phyloP scores from a whole-genome alignment of 2,888 invertebrate species.

The Xanthia icteritia region DNA sequence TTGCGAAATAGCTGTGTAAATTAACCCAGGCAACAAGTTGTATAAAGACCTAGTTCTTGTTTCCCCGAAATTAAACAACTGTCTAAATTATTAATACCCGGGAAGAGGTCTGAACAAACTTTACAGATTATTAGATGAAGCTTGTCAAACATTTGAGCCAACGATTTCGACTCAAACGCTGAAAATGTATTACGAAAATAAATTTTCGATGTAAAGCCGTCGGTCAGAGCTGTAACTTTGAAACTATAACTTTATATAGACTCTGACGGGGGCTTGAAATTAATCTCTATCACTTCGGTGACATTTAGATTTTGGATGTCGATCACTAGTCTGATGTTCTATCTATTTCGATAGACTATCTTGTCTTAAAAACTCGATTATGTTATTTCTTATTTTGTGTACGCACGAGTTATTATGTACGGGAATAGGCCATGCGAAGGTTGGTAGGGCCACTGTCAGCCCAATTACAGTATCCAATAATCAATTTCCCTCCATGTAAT shows the following conservation, averaged over 20 bases:
- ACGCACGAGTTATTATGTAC: too few relatives aligned
- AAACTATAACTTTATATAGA: not conserved
- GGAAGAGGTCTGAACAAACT: slow-evolving; percentile 6
- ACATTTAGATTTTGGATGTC: not conserved
- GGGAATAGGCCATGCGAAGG: too few relatives aligned
- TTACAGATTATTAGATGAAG: slow-evolving; percentile 26
- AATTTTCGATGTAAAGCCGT: slow-evolving; percentile 9
- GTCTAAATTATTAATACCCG: slow-evolving; percentile 34
- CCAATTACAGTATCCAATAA: not conserved
- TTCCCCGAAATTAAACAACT: not conserved
- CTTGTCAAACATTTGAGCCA: slow-evolving; percentile 19
- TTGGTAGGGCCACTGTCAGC: too few relatives aligned
- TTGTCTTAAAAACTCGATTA: not conserved
- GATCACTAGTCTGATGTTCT: not conserved
- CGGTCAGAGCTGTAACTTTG: not conserved
- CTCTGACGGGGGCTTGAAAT: not conserved
- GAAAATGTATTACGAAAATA: slow-evolving; percentile 24
- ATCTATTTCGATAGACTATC: not conserved
- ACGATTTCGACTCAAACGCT: slow-evolving; percentile 15
- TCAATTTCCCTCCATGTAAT: too few relatives aligned
- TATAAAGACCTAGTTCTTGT: slow-evolving; percentile 3
- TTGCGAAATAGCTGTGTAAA: not conserved
- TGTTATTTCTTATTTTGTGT: not conserved
- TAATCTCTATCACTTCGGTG: not conserved
- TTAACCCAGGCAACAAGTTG: not conserved